A percentile compares a stretch with the other conserved stretches of the same genome.
phyloP scores from a whole-genome alignment of 2,113 vertebrate species.

The Sialia sialis region DNA sequence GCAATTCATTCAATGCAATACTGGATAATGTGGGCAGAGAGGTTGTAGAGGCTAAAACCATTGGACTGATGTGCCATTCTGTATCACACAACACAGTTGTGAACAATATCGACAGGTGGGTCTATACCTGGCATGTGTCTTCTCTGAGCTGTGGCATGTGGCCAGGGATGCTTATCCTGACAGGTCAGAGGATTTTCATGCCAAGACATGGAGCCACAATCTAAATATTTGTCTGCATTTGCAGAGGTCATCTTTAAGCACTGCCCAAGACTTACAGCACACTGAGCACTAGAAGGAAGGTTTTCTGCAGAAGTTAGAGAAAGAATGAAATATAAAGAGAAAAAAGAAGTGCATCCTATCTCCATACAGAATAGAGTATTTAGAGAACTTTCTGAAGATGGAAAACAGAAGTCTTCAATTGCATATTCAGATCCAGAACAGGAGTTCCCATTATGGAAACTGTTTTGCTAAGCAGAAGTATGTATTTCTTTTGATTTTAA shows the following conservation, averaged over 20 bases:
- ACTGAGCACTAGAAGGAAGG: not conserved
- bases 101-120: no score
- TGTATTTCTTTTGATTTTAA: not conserved
- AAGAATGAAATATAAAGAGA: not conserved
- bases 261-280: not conserved
- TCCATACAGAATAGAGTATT: not conserved
- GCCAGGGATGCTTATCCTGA: not conserved
- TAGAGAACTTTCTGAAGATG: not conserved
- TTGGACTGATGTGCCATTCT: not conserved
- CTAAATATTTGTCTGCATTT: not conserved
- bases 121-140: not conserved
- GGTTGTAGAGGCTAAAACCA: not conserved
- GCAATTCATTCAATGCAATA: not conserved
- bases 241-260: not conserved
- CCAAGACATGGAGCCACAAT: not conserved
- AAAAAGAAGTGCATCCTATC: not conserved
- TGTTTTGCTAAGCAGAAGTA: not conserved
- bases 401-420: not conserved
- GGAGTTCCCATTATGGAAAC: rapidly evolving
- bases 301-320: not conserved
- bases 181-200: not conserved
- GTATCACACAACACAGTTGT: not conserved
- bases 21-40: not conserved
- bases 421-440: not conserved
- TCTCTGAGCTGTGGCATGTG: not conserved